Percentiles rank a stretch among this genome's conserved stretches.
phyloP scores from a whole-genome alignment of 1,140 invertebrate species.

The Dendrolimus kikuchii region DNA sequence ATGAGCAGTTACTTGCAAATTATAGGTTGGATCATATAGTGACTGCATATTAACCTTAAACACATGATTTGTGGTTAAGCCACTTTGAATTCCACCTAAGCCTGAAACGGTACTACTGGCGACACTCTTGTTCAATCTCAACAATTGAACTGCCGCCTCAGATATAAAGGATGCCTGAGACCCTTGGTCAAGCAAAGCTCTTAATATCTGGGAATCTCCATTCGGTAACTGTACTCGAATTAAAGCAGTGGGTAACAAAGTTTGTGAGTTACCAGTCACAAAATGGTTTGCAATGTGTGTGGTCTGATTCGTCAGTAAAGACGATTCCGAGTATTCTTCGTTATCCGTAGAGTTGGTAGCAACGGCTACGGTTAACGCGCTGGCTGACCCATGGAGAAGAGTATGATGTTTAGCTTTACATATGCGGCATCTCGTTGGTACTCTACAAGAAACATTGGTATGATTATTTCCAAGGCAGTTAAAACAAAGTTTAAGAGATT shows the following conservation, averaged over 20 bases:
- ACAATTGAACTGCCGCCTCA: no score
- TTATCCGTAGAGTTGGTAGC: constrained; percentile 3
- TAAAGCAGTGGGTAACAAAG: constrained; percentile 6
- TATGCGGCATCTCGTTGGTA: constrained; percentile 6
- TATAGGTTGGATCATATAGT: no score
- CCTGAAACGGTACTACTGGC: constrained; percentile 9
- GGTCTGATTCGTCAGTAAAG: constrained; percentile 9
- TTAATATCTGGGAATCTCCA: neutral
- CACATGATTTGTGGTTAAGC: no score
- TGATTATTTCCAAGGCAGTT: constrained; percentile 5
- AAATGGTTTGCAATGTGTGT: constrained; percentile 10
- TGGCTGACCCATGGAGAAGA: constrained; percentile 9
- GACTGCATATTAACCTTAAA: no score
- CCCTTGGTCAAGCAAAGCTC: constrained; percentile 13
- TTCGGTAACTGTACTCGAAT: constrained; percentile 4
- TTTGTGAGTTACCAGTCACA: constrained; percentile 5
- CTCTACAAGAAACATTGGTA: constrained; percentile 7
- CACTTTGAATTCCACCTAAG: constrained; percentile 7
- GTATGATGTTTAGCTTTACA: constrained; percentile 12
- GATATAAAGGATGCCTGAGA: constrained; percentile 12
- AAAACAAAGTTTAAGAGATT: constrained; percentile 4
- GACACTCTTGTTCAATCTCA: constrained; percentile 10
- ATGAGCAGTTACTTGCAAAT: no score
- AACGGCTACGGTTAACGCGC: constrained; percentile 2
- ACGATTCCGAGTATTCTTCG: constrained; percentile 2